Evolutionary conservation across 1,140 invertebrate species (phyloP).

Genomic region (Bombus waltoni): DNA sequence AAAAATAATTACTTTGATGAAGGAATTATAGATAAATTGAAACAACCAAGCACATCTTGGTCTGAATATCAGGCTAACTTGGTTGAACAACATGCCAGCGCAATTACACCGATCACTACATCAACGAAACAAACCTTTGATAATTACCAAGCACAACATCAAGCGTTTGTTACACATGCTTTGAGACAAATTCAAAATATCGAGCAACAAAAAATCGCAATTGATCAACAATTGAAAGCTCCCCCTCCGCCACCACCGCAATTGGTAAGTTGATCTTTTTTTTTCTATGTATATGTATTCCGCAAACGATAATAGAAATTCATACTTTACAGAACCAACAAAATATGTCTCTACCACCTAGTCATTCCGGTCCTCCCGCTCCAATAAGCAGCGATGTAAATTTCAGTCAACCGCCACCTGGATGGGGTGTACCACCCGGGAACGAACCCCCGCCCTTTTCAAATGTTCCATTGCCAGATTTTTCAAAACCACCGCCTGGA

Average conservation of each 20-base stretch:
- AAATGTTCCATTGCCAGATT: constrained; percentile 88
- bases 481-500: constrained; percentile 93
- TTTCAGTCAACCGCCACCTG: constrained; percentile 84
- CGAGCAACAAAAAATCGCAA: constrained; percentile 90
- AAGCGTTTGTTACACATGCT: constrained; percentile 96
- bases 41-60: constrained; percentile 90
- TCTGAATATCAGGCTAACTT: constrained; percentile 93
- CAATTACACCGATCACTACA: constrained; percentile 89
- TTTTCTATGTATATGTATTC: constrained; percentile 32
- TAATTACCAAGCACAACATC: constrained; percentile 95
- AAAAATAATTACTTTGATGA: constrained; percentile 97
- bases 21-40: constrained; percentile 92
- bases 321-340: constrained; percentile 61
- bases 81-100: constrained; percentile 89
- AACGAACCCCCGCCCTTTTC: constrained; percentile 76
- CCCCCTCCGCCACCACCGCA: constrained; percentile 74
- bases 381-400: constrained; percentile 78
- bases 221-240: constrained; percentile 86
- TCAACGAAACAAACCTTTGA: constrained; percentile 90
- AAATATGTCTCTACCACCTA: constrained; percentile 63
- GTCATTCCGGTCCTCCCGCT: constrained; percentile 63
- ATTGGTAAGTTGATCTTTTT: constrained; percentile 63
- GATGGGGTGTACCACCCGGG: constrained; percentile 76
- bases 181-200: constrained; percentile 93
- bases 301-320: not conserved